Percentiles rank a stretch among this genome's conserved stretches.
phyloP scores from a whole-genome alignment of 2,797 vertebrate genomes.

The Esox masquinongy region DNA sequence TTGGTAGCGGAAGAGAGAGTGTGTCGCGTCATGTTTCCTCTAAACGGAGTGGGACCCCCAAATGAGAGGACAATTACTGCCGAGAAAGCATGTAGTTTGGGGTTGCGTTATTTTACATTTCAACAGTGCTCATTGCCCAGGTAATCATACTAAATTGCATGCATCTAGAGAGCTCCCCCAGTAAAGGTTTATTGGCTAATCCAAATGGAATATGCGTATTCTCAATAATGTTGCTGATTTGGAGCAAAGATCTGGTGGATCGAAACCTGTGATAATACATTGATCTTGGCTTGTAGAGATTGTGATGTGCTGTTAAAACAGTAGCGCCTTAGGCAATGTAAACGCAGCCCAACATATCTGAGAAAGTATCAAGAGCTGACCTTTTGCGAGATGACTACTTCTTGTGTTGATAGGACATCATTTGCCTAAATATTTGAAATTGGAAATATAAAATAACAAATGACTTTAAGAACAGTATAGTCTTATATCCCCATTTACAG shows the following conservation, averaged over 20 bases:
- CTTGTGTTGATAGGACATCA: not conserved
- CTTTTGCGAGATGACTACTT: not conserved
- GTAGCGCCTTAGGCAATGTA: not conserved
- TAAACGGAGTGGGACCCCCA: not conserved
- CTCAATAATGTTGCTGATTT: not conserved
- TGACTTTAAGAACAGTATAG: too few relatives aligned
- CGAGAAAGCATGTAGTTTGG: not conserved
- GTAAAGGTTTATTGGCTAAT: not conserved
- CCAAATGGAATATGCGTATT: not conserved
- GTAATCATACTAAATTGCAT: not conserved
- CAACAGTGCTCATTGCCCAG: not conserved
- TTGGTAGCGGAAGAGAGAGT: not conserved
- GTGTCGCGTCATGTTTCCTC: not conserved
- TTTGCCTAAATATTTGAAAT: not conserved
- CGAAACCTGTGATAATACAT: not conserved
- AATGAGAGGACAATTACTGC: not conserved
- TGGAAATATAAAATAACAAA: not conserved
- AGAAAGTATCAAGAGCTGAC: not conserved
- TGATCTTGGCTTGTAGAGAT: not conserved
- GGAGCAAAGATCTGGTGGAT: not conserved
- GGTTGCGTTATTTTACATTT: not conserved
- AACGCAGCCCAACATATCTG: not conserved
- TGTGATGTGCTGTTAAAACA: not conserved
- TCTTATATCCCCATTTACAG: too few relatives aligned
- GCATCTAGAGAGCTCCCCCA: not conserved